Conservation (phyloP, 1,140 invertebrate species). For the Pseudomyrmex gracilis region DNA sequence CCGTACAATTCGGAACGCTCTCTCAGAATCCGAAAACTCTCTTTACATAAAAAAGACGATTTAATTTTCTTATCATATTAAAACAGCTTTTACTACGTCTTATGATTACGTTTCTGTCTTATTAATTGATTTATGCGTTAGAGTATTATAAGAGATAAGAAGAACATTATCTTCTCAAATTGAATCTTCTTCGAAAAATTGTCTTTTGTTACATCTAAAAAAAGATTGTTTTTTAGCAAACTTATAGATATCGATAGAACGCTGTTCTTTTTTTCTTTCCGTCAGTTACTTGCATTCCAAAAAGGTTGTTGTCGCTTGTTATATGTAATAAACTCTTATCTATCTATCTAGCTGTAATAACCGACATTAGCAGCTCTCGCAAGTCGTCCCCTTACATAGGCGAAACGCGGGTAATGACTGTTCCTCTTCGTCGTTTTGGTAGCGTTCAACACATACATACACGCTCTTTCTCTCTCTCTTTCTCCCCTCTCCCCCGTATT, state of each 20-base stretch:
- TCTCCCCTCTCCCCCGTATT: constrained; percentile 22
- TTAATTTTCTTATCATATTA: background rate
- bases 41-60: no score
- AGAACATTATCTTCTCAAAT: background rate
- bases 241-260: no score
- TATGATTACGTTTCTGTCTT: background rate
- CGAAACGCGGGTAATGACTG: constrained; percentile 36
- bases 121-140: background rate
- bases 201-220: background rate
- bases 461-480: no score
- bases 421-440: constrained; percentile 37
- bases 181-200: background rate
- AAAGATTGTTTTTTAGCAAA: no score
- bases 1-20: background rate
- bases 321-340: constrained; percentile 47
- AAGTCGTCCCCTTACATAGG: background rate
- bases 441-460: background rate
- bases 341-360: constrained; percentile 52
- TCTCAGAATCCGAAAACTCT: background rate
- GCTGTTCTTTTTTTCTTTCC: background rate
- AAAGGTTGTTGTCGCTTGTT: constrained; percentile 12
- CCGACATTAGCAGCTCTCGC: constrained; percentile 41
- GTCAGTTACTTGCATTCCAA: constrained; percentile 13
- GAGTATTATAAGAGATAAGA: background rate
- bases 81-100: background rate